Evolutionary conservation across 2,888 invertebrate genomes (phyloP), one percentile per base, ranked within the genome.

Genomic region (Nycteola revayana): DNA sequence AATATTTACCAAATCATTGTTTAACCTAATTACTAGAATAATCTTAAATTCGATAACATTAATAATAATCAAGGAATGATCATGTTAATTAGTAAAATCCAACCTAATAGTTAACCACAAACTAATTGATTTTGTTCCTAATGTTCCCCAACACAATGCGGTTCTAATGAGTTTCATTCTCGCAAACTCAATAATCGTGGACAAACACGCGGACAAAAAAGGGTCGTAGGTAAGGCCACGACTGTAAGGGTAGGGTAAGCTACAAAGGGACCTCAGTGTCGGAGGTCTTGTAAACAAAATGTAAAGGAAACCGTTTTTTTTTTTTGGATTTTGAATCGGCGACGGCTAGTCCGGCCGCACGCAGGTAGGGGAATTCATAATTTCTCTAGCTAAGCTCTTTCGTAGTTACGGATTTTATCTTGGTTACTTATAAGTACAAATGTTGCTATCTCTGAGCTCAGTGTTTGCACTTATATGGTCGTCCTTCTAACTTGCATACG

Each of bases 201-300:
- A 62, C 59, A 72, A 70, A 66, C 61, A 77, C 60, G 71, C 72
- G 69, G 64, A 74, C 75, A 88, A 87, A 88, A 86, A 85, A 82
- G 66, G 79, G 74, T 75, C 75, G 67, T 66, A 67, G 54, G 50
- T 51, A 66, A 65, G 58, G 59, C 65, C 50, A 48, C 51, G 53
- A 63, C 14, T 14, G 5, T 14, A 14, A 14, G 57, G 55, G 56
- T 59, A 60, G 59, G 59, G 62, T 41, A 48, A 40, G 60, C 63
- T 56, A 73, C 72, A 78, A 80, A 77, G 74, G 73, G 68, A 52
- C 71, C 72, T 71, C 80, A 48, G 74, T 83, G 82, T 86, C 86
- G 84, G 84, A 84, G 86, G 84, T 83, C 83, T 76, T 78, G 83
- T 81, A 82, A 81, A 84, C 74, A 82, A 50, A 85, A 76, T 80